Conservation (phyloP, 2,797 vertebrate species). For the Rhyacichthys aspro region DNA sequence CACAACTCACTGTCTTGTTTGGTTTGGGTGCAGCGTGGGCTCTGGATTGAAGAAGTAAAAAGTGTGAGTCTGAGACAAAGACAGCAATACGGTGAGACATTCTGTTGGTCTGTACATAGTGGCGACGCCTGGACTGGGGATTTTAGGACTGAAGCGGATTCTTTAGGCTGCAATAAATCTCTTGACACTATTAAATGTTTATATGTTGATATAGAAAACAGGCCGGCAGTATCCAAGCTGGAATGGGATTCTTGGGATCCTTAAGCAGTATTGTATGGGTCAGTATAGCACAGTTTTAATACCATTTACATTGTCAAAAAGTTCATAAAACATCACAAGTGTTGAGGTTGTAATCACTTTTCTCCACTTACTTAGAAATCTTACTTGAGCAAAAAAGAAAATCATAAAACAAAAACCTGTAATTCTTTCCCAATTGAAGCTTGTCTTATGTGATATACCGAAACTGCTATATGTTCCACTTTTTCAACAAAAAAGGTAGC, state of each 20-base stretch:
- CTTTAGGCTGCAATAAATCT: conserved; percentile 2
- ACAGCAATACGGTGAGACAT: background rate
- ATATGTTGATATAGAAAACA: background rate
- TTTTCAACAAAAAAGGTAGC: no score
- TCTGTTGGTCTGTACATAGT: background rate
- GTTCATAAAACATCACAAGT: no score
- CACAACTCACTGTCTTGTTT: conserved; percentile 8
- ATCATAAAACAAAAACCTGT: no score
- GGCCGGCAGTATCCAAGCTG: background rate
- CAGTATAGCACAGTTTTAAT: no score
- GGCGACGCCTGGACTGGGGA: background rate
- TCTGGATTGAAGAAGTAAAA: background rate
- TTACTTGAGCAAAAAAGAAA: no score
- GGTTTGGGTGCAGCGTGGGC: conserved; percentile 1
- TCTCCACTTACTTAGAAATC: no score
- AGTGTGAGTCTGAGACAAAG: conserved; percentile 4
- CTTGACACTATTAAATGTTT: conserved; percentile 3
- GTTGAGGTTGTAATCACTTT: no score
- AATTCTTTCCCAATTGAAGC: no score
- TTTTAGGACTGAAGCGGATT: background rate
- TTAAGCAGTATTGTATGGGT: no score
- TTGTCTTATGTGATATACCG: no score
- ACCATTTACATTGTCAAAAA: no score
- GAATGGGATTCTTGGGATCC: background rate
- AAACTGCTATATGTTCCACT: no score